Evolutionary conservation across 2,888 invertebrate genomes (phyloP).

Genomic region (Dione juno): DNA sequence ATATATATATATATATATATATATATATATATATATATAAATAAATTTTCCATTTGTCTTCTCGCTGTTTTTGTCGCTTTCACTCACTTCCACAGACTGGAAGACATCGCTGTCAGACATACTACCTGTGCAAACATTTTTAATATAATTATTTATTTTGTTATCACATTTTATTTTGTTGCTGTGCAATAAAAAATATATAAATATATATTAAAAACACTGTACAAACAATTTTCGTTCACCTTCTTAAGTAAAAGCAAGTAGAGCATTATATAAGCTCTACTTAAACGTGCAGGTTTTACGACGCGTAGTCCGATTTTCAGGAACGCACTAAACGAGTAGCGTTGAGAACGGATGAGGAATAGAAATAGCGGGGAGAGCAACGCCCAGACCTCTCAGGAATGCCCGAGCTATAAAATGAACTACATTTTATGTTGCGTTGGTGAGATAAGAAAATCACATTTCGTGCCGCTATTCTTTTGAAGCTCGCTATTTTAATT

Average conservation of each 20-base stretch:
- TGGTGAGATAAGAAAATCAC: conserved; percentile 13
- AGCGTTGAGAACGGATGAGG: conserved; percentile 1
- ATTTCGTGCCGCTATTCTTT: not conserved
- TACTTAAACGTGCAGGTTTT: conserved; percentile 22
- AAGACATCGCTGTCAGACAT: too few species aligned
- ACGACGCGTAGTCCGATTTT: conserved; percentile 21
- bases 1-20: too few species aligned
- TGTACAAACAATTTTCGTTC: not conserved
- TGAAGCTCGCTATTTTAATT: not conserved
- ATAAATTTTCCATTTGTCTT: too few species aligned
- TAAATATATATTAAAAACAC: not conserved
- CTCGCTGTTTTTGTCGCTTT: too few species aligned
- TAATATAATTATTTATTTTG: too few species aligned
- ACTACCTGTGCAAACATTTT: too few species aligned
- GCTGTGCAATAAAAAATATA: not conserved
- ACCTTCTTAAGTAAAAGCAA: conserved; percentile 15
- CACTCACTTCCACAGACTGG: too few species aligned
- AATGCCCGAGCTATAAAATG: conserved; percentile 21
- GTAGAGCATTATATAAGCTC: conserved; percentile 7
- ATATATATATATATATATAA: too few species aligned
- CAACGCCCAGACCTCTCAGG: not conserved
- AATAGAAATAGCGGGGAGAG: conserved; percentile 17
- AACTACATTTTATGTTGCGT: conserved; percentile 6
- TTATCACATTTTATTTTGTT: too few species aligned
- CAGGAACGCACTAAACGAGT: conserved; percentile 17